These are phyloP conservation scores for Aepyceros melampus DNA, from an alignment of 2,113 vertebrate genomes.

Conservation along the genomic window DNA sequence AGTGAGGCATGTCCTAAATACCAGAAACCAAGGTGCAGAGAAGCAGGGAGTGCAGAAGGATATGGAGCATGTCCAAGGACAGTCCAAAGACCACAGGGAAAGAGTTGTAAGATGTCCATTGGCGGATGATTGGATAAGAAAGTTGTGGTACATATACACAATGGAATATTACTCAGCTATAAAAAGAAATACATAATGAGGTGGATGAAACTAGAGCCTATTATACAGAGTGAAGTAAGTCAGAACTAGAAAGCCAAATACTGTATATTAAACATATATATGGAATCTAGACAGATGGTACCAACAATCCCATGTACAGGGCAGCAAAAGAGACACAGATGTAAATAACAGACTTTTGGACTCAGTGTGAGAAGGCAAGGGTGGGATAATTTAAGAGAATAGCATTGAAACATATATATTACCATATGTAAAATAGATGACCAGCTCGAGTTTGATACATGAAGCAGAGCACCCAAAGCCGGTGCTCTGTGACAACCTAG, in stretches of 20 bases:
- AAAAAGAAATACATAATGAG: neutral
- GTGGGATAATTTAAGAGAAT: neutral
- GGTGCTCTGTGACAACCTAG: neutral
- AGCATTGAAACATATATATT: neutral
- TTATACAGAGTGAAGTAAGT: neutral
- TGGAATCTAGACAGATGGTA: neutral
- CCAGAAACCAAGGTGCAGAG: neutral
- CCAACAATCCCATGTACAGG: neutral
- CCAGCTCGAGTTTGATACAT: neutral
- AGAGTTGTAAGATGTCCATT: neutral
- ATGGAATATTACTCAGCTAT: neutral
- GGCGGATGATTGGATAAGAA: neutral
- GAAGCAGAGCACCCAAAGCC: neutral
- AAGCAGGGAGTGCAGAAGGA: neutral
- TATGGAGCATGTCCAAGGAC: fast-evolving
- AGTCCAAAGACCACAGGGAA: neutral
- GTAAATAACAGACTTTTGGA: neutral
- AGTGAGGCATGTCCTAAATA: neutral
- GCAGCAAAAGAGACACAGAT: neutral
- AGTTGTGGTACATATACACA: neutral
- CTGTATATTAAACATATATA: neutral
- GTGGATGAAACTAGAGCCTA: neutral
- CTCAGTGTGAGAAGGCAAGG: neutral
- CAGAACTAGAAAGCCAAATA: neutral
- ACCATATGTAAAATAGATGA: neutral